Evolutionary conservation across 35 echinoderm and acorn worm species (phyloP).

Genomic region (Apostichopus californicus): DNA sequence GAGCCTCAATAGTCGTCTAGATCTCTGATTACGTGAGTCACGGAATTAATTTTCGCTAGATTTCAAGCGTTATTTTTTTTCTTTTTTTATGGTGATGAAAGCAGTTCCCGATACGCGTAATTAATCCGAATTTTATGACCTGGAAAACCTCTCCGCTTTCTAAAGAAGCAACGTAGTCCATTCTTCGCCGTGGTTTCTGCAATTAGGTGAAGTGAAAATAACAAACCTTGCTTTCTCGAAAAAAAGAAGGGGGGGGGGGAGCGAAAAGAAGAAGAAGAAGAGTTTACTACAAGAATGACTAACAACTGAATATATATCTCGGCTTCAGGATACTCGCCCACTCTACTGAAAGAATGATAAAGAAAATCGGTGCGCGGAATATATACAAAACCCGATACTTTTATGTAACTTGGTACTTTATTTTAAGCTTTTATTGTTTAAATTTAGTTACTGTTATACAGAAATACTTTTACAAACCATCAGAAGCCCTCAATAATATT

Average conservation of each 20-base stretch:
- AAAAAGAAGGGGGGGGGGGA: not conserved
- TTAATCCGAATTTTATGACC: constrained; percentile 53
- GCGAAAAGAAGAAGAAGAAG: not conserved
- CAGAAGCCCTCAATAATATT: too few species aligned
- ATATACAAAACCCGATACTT: too few species aligned
- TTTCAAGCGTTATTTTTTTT: not conserved
- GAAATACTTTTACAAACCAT: too few species aligned
- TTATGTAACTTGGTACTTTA: too few species aligned
- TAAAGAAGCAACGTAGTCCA: not conserved
- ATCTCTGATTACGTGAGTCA: not conserved
- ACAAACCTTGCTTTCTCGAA: not conserved
- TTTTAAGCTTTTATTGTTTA: too few species aligned
- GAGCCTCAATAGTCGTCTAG: too few species aligned
- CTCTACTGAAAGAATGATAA: not conserved
- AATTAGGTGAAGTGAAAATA: constrained; percentile 40
- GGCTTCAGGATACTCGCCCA: not conserved
- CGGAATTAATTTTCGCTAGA: not conserved
- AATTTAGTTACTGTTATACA: too few species aligned
- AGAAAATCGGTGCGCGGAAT: too few species aligned
- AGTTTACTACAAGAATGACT: not conserved
- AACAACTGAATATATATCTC: not conserved
- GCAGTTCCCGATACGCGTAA: constrained; percentile 13
- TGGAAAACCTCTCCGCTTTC: not conserved
- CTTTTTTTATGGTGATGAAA: constrained; percentile 15
- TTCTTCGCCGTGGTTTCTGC: constrained; percentile 11